Base-by-base conservation (phyloP, 37 sponge, comb jelly and placozoan genomes). In the Beroe forskalii region DNA sequence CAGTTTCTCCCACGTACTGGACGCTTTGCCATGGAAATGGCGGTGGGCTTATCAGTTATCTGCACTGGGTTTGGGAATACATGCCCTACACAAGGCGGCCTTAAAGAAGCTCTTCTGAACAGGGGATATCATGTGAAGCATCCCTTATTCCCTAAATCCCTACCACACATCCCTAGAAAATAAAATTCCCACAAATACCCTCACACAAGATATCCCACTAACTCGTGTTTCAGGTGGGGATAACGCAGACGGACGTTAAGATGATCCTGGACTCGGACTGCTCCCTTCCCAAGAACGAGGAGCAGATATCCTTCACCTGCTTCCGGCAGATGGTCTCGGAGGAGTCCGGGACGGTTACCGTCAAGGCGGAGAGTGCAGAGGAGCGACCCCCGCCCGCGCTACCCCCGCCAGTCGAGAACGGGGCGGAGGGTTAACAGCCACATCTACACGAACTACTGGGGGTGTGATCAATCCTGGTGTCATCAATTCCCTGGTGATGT, bases 251-350 rank as follows among this genome's bases (percentile, higher is more conserved):
- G 2, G 75, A 72, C 40, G 75, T 72, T 1, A 32, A 32, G 31
- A 72, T 39, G 9, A 72, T 72, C 38, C 39, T 72, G 75, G 40
- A 37, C 1, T 37, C 28, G 32, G 75, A 72, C 75, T 72, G 75
- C 33, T 72, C 28, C 22, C 32, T 72, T 4, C 75, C 75, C 9
- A 39, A 22, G 38, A 39, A 72, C 39, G 33, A 32, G 40, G 33
- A 72, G 2, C 28, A 32, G 40, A 72, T 72, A 3, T 72, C 75
- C 9, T 72, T 72, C 39, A 72, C 75, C 75, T 19, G 40, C 8
- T 72, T 38, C 75, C 28, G 75, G 31, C 4, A 39, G 12, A 72
- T 72, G 1, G 75, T 72, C 22, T 35, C 33, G 75, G 33, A 72
- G 39, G 75, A 72, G 75, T n/a, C n/a, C n/a, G n/a, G n/a, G n/a